Evolutionary conservation across 1,140 invertebrate species (phyloP).

Genomic region (Lepidurus apus): DNA sequence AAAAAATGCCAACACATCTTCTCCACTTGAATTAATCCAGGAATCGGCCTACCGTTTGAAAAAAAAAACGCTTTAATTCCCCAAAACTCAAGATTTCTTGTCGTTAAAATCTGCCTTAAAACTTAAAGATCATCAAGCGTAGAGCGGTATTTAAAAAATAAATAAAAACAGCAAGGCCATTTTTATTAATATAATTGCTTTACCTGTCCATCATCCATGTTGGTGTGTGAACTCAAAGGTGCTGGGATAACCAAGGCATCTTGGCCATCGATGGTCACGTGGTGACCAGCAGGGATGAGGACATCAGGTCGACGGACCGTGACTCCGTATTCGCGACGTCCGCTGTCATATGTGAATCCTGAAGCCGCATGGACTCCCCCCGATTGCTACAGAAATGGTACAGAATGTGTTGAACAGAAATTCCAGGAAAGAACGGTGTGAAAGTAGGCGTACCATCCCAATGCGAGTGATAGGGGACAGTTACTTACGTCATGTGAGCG

Average conservation of each 20-base stretch:
- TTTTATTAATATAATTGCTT: neutral
- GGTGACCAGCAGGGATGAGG: constrained; percentile 31
- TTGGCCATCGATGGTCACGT: constrained; percentile 29
- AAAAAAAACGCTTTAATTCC: neutral
- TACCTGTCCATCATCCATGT: constrained; percentile 34
- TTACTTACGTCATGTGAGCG: constrained; percentile 33
- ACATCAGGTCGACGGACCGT: constrained; percentile 32
- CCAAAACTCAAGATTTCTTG: neutral
- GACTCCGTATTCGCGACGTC: constrained; percentile 32
- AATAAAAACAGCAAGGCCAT: neutral
- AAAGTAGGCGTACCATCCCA: neutral
- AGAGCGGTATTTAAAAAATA: no score
- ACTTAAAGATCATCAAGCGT: no score
- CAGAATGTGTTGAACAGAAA: neutral
- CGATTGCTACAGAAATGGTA: constrained; percentile 26
- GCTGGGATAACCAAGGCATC: constrained; percentile 32
- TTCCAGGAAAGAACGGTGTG: neutral
- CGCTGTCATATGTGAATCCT: constrained; percentile 31
- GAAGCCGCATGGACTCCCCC: constrained; percentile 29
- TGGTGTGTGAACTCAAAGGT: constrained; percentile 29
- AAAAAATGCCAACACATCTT: neutral
- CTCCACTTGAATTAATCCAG: no score
- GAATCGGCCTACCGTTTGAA: no score
- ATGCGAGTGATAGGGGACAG: neutral
- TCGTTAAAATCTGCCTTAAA: neutral